Percentiles rank a stretch among this genome's conserved stretches.
phyloP scores from a whole-genome alignment of 2,888 invertebrate species.

The Exocentrus adspersus region DNA sequence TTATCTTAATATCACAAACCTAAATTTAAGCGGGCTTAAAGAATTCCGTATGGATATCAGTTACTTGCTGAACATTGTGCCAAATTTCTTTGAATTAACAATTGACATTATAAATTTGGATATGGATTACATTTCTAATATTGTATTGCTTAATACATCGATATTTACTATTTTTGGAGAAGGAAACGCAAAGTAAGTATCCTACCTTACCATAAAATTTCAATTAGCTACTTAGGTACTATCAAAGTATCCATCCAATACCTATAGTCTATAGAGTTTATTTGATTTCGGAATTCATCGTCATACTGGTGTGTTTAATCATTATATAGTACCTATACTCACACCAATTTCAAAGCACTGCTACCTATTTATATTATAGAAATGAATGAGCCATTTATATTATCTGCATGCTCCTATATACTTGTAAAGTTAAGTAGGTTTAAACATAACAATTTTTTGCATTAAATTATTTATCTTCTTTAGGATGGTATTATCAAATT shows the following conservation, averaged over 20 bases:
- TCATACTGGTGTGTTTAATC: no score
- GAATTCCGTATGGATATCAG: neutral
- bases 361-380: no score
- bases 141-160: neutral
- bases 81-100: neutral
- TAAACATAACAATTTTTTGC: no score
- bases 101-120: neutral
- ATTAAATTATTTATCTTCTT: neutral
- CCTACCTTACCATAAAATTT: neutral
- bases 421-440: no score
- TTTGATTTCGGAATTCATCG: no score
- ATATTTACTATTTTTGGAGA: slow-evolving; percentile 6
- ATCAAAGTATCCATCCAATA: no score
- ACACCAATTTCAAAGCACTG: no score
- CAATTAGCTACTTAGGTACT: no score
- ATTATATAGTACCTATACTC: no score
- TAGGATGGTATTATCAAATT: neutral
- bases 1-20: neutral
- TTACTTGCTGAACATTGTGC: neutral
- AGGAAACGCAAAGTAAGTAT: slow-evolving; percentile 3
- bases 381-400: no score
- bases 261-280: no score
- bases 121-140: neutral
- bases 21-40: neutral
- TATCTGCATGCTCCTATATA: no score